Evolutionary conservation across 2,113 vertebrate species (phyloP), one percentile per base, ranked within the genome.

Genomic region (Corydoras sp.): DNA sequence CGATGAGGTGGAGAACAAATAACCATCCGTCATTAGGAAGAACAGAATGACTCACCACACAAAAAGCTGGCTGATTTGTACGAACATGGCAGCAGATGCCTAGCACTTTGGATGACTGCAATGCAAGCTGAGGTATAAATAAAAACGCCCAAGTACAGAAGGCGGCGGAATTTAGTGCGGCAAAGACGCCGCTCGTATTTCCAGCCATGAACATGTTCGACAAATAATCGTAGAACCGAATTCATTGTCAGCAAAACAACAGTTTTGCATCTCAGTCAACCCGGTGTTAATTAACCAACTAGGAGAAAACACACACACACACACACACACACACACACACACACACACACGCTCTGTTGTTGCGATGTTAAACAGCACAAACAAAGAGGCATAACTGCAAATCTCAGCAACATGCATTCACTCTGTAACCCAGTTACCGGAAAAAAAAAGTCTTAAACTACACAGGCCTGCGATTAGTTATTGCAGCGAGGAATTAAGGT

Each of bases 251-350:
- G 83, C 85, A 84, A 82, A 86, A 83, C 79, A 87, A 81, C 55
- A 73, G 58, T 78, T 84, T 86, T 87, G 83, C 84, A 81, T 81
- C 87, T 87, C 83, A 84, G 81, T 82, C 76, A 66, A 83, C 78
- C 79, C 51, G 11, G 5, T 56, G 78, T 81, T 81, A 82, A 83
- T 83, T 87, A 86, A 89, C 88, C 88, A 90, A 86, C 85, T 88
- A 86, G 83, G 81, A 84, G 84, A 87, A 83, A 83, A 82, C 83
- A 76, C 80, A 82, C 79, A 81, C 18, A 24, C 18, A 24, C 18
- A 24, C 18, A 24, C 18, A 24, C 18, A 24, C 18, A 24, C 18
- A 24, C 18, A 24, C 18, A 24, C 18, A 24, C 18, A 24, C 18
- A 24, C 18, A 24, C 18, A 24, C 18, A 24, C 18, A 84, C 83